Evolutionary conservation across 2,888 invertebrate species (phyloP).

Genomic region (Pycnomerus fuliginosus): DNA sequence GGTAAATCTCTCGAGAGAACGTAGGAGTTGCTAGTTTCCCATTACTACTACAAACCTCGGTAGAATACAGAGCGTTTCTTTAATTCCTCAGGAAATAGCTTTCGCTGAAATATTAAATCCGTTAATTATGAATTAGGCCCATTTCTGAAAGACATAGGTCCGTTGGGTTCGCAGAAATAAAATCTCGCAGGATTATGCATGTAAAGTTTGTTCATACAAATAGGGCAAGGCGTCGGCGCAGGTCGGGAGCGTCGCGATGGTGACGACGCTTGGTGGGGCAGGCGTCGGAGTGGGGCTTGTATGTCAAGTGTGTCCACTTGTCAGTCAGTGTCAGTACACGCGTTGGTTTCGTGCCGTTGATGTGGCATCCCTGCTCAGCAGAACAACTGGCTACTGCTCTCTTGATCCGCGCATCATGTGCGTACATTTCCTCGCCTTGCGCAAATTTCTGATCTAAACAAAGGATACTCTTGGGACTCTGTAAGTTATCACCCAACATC

Average conservation of each 20-base stretch:
- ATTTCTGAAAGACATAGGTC: too few relatives aligned
- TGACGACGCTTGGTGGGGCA: slow-evolving; percentile 27
- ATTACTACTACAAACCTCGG: slow-evolving; percentile 11
- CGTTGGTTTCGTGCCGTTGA: slow-evolving; percentile 4
- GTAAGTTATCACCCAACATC: slow-evolving; percentile 23
- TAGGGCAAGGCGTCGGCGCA: slow-evolving; percentile 23
- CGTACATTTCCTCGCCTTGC: slow-evolving; percentile 12
- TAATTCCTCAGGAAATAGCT: slow-evolving; percentile 4
- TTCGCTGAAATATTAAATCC: too few relatives aligned
- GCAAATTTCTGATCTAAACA: slow-evolving; percentile 14
- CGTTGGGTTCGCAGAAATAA: too few relatives aligned
- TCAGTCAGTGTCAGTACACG: slow-evolving; percentile 27
- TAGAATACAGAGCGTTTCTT: slow-evolving; percentile 1
- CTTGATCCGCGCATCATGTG: slow-evolving; percentile 24
- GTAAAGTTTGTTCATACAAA: background rate
- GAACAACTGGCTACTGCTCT: slow-evolving; percentile 4
- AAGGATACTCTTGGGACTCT: slow-evolving; percentile 11
- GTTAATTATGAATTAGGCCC: too few relatives aligned
- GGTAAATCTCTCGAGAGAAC: slow-evolving; percentile 7
- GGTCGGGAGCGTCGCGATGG: slow-evolving; percentile 27
- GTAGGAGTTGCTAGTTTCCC: slow-evolving; percentile 6
- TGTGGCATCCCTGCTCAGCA: background rate
- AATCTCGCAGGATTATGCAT: background rate
- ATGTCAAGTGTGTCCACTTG: slow-evolving; percentile 28
- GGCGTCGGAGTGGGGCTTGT: slow-evolving; percentile 25